Conservation (phyloP, 2,888 invertebrate species). For the Venusia cambrica region DNA sequence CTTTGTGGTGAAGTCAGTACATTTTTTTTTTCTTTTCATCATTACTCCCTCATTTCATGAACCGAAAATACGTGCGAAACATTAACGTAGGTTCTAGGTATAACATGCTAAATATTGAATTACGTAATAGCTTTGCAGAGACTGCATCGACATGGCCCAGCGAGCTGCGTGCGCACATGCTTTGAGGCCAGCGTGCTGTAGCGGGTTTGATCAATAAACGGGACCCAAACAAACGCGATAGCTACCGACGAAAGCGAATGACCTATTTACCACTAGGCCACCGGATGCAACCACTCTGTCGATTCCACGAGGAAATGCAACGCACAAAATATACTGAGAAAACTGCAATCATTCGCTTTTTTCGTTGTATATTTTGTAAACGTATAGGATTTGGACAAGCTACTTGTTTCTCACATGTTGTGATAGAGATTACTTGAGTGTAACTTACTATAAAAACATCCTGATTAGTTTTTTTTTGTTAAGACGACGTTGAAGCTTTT, state of each 20-base stretch:
- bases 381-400: too few relatives aligned
- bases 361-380: too few relatives aligned
- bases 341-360: too few relatives aligned
- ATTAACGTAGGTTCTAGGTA: constrained; percentile 17
- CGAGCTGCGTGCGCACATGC: constrained; percentile 60
- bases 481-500: too few relatives aligned
- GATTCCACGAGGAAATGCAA: constrained; percentile 17
- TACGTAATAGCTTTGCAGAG: constrained; percentile 32
- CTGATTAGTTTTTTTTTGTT: too few relatives aligned
- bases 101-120: constrained; percentile 15
- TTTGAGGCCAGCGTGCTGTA: constrained; percentile 25
- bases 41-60: too few relatives aligned
- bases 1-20: too few relatives aligned
- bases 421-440: too few relatives aligned
- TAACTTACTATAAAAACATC: too few relatives aligned
- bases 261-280: constrained; percentile 57
- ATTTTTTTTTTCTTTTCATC: too few relatives aligned
- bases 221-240: constrained; percentile 74
- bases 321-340: constrained; percentile 13
- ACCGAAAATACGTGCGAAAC: too few relatives aligned
- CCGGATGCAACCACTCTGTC: constrained; percentile 23
- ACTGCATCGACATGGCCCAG: constrained; percentile 40
- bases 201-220: constrained; percentile 61
- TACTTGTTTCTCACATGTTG: too few relatives aligned
- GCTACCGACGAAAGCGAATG: constrained; percentile 57